Conservation (phyloP, 2,113 vertebrate genomes). For the Regulus satrapa region DNA sequence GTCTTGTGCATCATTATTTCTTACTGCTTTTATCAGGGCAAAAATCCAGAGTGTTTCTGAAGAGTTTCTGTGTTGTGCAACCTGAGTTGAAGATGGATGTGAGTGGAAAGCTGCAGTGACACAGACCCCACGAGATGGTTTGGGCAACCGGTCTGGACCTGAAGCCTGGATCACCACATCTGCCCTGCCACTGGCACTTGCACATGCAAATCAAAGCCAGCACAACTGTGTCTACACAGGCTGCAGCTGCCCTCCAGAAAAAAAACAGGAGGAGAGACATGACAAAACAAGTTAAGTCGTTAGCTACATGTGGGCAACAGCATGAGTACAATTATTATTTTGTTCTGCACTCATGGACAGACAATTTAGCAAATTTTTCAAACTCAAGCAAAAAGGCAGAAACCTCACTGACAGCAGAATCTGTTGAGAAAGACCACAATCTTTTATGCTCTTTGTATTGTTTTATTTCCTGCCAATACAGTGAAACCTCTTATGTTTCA, state of each 20-base stretch:
- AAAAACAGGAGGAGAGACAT: not conserved
- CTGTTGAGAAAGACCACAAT: not conserved
- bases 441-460: not conserved
- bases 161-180: not conserved
- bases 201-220: not conserved
- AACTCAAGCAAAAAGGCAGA: not conserved
- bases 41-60: not conserved
- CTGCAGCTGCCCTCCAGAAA: not conserved
- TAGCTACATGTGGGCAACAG: not conserved
- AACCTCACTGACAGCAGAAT: not conserved
- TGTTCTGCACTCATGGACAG: not conserved
- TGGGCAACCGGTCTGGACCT: accelerated
- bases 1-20: not conserved
- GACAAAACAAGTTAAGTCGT: slow-evolving; percentile 1
- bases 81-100: not conserved
- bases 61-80: not conserved
- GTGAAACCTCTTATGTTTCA: not conserved
- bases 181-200: not conserved
- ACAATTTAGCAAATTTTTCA: not conserved
- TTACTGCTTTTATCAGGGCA: not conserved
- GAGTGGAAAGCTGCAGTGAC: not conserved
- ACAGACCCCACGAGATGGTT: not conserved
- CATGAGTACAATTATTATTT: not conserved
- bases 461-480: not conserved
- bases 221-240: accelerated